Evolutionary conservation across 92 coral and sea anemone species (phyloP).

Genomic region (Umimayanthus kanabou): DNA sequence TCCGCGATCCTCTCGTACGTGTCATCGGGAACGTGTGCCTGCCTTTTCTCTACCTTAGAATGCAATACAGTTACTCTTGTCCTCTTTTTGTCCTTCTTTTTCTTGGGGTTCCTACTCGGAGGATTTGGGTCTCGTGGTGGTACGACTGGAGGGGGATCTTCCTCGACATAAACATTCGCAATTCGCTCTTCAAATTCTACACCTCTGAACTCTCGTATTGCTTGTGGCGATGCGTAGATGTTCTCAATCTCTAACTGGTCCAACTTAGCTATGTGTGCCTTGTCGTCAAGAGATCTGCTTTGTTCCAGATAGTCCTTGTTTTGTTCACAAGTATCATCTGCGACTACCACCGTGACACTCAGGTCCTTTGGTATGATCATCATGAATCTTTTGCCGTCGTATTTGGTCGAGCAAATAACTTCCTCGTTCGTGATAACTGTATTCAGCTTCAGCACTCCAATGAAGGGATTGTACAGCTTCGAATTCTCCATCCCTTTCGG

Average conservation of each 20-base stretch:
- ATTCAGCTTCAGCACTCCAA: constrained; percentile 37
- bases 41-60: not conserved
- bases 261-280: constrained; percentile 15
- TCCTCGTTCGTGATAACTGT: constrained; percentile 6
- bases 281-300: constrained; percentile 32
- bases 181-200: not conserved
- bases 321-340: constrained; percentile 40
- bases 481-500: not conserved
- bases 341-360: constrained; percentile 20
- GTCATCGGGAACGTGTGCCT: not conserved
- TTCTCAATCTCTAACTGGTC: not conserved
- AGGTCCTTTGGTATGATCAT: constrained; percentile 43
- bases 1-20: not conserved
- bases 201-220: constrained; percentile 19
- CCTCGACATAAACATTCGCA: not conserved
- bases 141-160: not conserved
- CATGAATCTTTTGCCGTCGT: constrained; percentile 18
- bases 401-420: constrained; percentile 22
- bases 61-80: not conserved
- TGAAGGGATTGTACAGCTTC: not conserved
- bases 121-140: constrained; percentile 22
- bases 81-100: not conserved
- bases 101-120: not conserved
- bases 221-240: not conserved
- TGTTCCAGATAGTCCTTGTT: constrained; percentile 39